Base-by-base conservation (phyloP, 1,140 invertebrate genomes). In the Phymorhynchus buccinoides region DNA sequence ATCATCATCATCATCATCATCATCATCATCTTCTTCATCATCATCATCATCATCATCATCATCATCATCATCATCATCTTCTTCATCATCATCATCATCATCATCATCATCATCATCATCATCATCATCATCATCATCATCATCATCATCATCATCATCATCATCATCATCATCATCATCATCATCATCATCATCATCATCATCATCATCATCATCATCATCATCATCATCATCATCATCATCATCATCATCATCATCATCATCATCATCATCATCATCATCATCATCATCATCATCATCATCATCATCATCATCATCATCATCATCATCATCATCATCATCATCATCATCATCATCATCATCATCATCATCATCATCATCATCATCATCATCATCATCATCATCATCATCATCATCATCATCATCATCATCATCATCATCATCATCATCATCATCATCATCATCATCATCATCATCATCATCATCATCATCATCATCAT, bases 151-250 rank as follows among this genome's bases (percentile, higher is more conserved):
- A 84, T 84, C 68, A 3, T 80, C 83, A 84, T 77, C 52, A 80
- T 42, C 56, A 80, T 3, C 79, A 80, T 84, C 71, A 81, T 81
- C 48, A 48, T 3, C 83, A 84, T 80, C 68, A 80, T 80, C 71
- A 3, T 84, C 83, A 2, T 81, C 83, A 1, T 84, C 3, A 82
- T 80, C 83, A 82, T 84, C 83, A 82, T 80, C 83, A 2, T 84
- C 73, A 82, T 42, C 83, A 82, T 84, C 83, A 80, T 41, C 73
- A 84, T 84, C 83, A 3, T 35, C 77, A 85, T 80, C 84, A 81
- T 56, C 84, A 85, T 85, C 84, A 80, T 52, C 84, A 80, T 80
- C 77, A 85, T 66, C 84, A 85, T 85, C 73, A 85, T 77, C 75
- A 80, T 37, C 75, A 73, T 56, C 85, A 84, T 48, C 44, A 84